Percentiles rank a stretch among this genome's conserved stretches.
Evolutionary conservation across 2,113 vertebrate genomes (phyloP).

Genomic region (Triplophysa siluroides): DNA sequence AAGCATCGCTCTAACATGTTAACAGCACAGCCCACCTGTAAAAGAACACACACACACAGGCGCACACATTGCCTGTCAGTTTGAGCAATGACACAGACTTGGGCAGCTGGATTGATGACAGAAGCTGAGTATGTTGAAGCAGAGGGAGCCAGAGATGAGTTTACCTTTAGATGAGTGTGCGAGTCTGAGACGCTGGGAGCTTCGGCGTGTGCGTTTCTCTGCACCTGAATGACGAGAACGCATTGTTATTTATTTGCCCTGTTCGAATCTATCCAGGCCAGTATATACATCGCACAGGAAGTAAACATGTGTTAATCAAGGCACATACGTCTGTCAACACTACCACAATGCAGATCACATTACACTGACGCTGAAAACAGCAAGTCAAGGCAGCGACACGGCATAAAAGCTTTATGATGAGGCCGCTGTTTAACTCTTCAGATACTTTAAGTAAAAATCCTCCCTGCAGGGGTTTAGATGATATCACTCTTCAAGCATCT

Average conservation of each 20-base stretch:
- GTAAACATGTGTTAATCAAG: conserved; percentile 27
- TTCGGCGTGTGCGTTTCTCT: conserved; percentile 56
- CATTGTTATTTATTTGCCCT: conserved; percentile 9
- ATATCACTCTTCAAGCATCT: too few species aligned
- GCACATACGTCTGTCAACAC: conserved; percentile 17
- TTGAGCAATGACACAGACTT: conserved; percentile 40
- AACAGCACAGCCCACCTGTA: neutral
- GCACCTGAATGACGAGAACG: conserved; percentile 62
- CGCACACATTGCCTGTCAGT: neutral
- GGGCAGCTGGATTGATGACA: conserved; percentile 42
- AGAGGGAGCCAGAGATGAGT: conserved; percentile 33
- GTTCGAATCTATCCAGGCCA: neutral
- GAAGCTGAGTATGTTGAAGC: conserved; percentile 39
- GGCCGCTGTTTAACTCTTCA: neutral
- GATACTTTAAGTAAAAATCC: too few species aligned
- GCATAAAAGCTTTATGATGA: neutral
- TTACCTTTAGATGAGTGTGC: conserved; percentile 69
- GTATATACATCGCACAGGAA: conserved; percentile 14
- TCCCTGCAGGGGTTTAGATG: too few species aligned
- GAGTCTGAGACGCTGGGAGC: conserved; percentile 45
- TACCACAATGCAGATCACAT: conserved; percentile 24
- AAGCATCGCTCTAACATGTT: neutral
- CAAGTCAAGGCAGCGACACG: neutral
- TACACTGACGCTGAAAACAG: conserved; percentile 6
- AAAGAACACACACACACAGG: conserved; percentile 22